Percentiles rank a stretch among this genome's conserved stretches.
Conservation (phyloP, 2,888 invertebrate genomes). For the Epistrophe grossulariae region DNA sequence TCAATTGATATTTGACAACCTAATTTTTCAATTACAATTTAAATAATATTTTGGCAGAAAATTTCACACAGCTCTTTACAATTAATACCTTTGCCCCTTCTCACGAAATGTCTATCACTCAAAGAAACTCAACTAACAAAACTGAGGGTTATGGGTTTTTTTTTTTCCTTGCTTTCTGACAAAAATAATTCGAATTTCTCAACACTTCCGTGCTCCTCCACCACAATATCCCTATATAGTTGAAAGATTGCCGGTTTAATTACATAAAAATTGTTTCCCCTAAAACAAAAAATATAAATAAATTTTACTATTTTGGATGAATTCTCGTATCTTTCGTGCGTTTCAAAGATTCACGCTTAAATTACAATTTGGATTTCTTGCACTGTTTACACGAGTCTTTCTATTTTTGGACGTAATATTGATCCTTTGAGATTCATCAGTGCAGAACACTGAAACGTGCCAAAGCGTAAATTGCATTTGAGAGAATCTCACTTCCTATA, state of each 20-base stretch:
- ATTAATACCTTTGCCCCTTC: conserved; percentile 19
- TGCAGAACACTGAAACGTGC: conserved; percentile 68
- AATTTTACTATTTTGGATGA: conserved; percentile 18
- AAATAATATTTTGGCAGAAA: neutral
- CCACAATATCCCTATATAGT: neutral
- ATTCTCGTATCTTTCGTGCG: conserved; percentile 20
- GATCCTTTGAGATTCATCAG: conserved; percentile 61
- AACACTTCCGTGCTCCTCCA: conserved; percentile 34
- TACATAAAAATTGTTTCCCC: conserved; percentile 41
- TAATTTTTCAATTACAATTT: no score
- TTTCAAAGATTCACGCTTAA: conserved; percentile 43
- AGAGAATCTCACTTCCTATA: conserved; percentile 33
- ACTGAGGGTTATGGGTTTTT: conserved; percentile 43
- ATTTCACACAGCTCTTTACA: neutral
- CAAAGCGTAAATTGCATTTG: conserved; percentile 71
- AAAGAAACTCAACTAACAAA: conserved; percentile 13
- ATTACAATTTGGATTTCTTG: conserved; percentile 38
- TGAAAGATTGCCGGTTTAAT: conserved; percentile 44
- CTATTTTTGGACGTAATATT: conserved; percentile 29
- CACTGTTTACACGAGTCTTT: conserved; percentile 10
- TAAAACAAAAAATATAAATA: conserved; percentile 7
- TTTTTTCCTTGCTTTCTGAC: conserved; percentile 24
- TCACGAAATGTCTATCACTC: conserved; percentile 37
- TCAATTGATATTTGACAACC: no score
- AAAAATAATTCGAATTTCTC: conserved; percentile 48